Evolutionary conservation across 2,797 vertebrate species (phyloP), one percentile per base, ranked within the genome.

Genomic region (Neosilurus hyrtlii): DNA sequence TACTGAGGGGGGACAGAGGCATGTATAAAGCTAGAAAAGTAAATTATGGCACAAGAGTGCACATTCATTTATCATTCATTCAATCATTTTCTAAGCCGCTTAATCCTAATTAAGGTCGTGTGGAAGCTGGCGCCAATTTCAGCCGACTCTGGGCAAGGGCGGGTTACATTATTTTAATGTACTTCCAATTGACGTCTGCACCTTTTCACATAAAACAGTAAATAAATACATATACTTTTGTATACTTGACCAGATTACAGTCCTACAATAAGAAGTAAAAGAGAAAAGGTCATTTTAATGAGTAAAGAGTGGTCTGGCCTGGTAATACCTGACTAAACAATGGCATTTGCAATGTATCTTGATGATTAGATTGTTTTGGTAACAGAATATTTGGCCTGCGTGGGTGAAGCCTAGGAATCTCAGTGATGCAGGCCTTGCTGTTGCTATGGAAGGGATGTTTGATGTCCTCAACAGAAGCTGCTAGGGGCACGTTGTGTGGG

Each of bases 391-490:
- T 78, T 63, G 66, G 7, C 56, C 54, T 57, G 49, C 49, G 62
- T 84, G 65, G 9, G 61, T 84, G 67, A 59, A 82, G 43, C 49
- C 51, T 79, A 35, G 59, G 68, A 65, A 35, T 73, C n/a, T 71
- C 43, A 15, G 62, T 35, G 70, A 51, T 72, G 8, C 71, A 18
- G 11, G 63, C 49, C 72, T 59, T 51, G 49, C 66, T 54, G 84
- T 82, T 82, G 80, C 80, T 82, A 85, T 51, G 81, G 56, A 82
- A 83, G 61, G 70, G 73, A 79, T 57, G 66, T 85, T 62, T 84
- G 85, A 80, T 86, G 74, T 86, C 51, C 57, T 79, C 72, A 84
- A 43, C 72, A 83, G 73, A 81, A 70, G 81, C 74, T 77, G 74
- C 78, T 82, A 12, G n/a, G 67, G 70, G 78, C 70, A 22, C 61